These are phyloP conservation scores for Sinopyrophorus schimmeli DNA, from an alignment of 2,888 invertebrate species.

Conservation along the genomic window DNA sequence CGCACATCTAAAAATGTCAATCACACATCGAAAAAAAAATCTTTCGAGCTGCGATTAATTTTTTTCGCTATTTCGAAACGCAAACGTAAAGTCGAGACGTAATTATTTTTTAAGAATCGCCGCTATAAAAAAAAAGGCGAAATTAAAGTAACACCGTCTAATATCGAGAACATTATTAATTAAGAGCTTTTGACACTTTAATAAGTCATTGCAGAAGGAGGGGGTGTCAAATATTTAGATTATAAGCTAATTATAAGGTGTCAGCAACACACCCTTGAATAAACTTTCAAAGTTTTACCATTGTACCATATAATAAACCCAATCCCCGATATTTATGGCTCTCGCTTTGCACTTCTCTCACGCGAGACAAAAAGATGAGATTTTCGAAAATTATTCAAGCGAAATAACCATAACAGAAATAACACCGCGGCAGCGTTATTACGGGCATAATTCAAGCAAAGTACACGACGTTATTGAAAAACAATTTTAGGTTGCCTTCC, in stretches of 20 bases:
- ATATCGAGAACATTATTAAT: constrained; percentile 29
- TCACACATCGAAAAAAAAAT: no score
- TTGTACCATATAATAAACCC: constrained; percentile 5
- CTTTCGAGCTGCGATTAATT: no score
- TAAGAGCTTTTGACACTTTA: constrained; percentile 31
- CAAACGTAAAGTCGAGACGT: no score
- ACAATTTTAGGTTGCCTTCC: constrained; percentile 39
- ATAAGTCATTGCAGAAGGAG: constrained; percentile 33
- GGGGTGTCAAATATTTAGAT: constrained; percentile 36
- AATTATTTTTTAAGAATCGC: background rate
- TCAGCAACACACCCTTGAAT: constrained; percentile 34
- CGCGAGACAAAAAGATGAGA: constrained; percentile 1
- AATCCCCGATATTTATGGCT: constrained; percentile 2
- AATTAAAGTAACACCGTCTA: constrained; percentile 23
- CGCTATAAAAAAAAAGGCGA: constrained; percentile 20
- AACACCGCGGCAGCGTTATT: constrained; percentile 8
- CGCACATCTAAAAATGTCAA: no score
- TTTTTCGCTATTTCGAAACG: no score
- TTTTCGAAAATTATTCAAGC: constrained; percentile 1
- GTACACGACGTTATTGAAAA: constrained; percentile 37
- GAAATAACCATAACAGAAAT: constrained; percentile 7
- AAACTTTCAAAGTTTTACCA: constrained; percentile 24
- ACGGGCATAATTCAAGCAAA: constrained; percentile 19
- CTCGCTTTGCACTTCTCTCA: no score
- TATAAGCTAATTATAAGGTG: constrained; percentile 39